Evolutionary conservation across 1,140 invertebrate genomes (phyloP).

Genomic region (Anoplolepis gracilipes): DNA sequence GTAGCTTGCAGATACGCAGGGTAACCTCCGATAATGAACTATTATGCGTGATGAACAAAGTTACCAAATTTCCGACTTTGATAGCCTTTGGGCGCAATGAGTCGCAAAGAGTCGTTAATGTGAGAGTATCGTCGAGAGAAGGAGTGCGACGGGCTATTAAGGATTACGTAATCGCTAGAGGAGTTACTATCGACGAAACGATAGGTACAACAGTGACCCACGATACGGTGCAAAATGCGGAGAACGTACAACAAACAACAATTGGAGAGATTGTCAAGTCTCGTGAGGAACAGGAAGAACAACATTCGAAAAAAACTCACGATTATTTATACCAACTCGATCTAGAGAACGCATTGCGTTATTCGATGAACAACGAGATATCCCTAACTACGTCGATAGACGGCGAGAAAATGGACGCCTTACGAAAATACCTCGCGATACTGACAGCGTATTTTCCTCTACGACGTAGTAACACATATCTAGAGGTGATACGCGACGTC

Average conservation of each 20-base stretch:
- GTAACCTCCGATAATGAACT: slow-evolving; percentile 86
- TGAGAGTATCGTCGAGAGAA: slow-evolving; percentile 83
- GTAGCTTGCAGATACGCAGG: slow-evolving; percentile 86
- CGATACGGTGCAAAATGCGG: background rate
- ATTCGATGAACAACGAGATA: slow-evolving; percentile 93
- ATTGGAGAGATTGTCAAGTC: background rate
- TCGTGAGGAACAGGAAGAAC: background rate
- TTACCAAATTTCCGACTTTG: slow-evolving; percentile 86
- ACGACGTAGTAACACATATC: slow-evolving; percentile 87
- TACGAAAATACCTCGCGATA: slow-evolving; percentile 91
- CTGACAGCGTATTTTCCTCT: slow-evolving; percentile 92
- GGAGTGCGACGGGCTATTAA: slow-evolving; percentile 81
- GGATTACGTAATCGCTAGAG: slow-evolving; percentile 84
- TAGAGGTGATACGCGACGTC: slow-evolving; percentile 87
- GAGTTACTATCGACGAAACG: slow-evolving; percentile 65
- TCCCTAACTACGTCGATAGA: slow-evolving; percentile 89
- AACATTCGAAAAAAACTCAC: slow-evolving; percentile 2
- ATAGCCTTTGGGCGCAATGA: slow-evolving; percentile 83
- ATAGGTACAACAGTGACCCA: background rate
- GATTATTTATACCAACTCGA: slow-evolving; percentile 93
- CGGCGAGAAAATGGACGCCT: slow-evolving; percentile 89
- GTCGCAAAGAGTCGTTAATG: slow-evolving; percentile 81
- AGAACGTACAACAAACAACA: background rate
- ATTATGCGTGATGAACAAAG: slow-evolving; percentile 83
- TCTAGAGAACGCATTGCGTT: slow-evolving; percentile 93